These are phyloP conservation scores for Drosophila ezoana DNA, from an alignment of 2,888 invertebrate genomes.

Conservation along the genomic window DNA sequence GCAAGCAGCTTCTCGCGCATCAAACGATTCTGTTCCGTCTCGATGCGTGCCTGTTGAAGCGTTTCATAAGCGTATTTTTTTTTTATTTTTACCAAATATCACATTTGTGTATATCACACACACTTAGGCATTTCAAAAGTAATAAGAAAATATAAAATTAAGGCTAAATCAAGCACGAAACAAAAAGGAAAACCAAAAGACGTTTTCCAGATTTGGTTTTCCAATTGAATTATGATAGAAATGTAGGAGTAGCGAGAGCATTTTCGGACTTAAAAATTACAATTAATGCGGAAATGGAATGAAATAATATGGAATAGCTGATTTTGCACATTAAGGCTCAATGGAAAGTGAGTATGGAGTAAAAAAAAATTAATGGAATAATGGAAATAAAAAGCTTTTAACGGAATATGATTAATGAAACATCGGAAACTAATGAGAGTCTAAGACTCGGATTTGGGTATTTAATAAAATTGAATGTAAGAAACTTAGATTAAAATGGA, in stretches of 20 bases:
- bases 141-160: neutral
- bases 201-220: neutral
- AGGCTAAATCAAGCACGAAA: neutral
- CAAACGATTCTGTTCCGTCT: conserved; percentile 81
- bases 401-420: neutral
- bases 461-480: too few species aligned
- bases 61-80: neutral
- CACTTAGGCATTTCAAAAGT: neutral
- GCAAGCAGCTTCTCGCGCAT: conserved; percentile 80
- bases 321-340: too few species aligned
- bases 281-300: neutral
- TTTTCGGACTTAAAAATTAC: neutral
- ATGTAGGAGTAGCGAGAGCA: too few species aligned
- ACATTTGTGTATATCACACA: neutral
- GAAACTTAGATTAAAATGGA: too few species aligned
- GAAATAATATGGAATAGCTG: neutral
- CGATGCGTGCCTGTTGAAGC: conserved; percentile 74
- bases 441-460: too few species aligned
- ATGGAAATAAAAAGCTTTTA: too few species aligned
- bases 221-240: neutral
- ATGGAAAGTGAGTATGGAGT: too few species aligned
- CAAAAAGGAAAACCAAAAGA: neutral
- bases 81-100: neutral
- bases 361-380: too few species aligned
- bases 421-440: neutral